Base-by-base conservation (phyloP, 2,113 vertebrate species). In the Nothoprocta perdicaria region DNA sequence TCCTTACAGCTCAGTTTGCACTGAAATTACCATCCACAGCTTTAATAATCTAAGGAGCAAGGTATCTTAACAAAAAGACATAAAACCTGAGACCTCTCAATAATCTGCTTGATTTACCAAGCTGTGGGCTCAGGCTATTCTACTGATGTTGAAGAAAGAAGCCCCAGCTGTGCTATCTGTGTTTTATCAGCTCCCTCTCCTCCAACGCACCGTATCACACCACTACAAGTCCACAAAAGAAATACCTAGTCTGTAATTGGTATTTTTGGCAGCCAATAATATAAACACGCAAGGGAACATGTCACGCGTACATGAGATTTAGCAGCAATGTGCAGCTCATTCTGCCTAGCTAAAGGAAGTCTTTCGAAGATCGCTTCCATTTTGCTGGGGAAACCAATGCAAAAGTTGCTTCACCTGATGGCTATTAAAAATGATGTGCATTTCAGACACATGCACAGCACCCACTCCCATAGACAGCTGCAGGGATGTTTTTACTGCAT, bases 1-100 rank as follows among this genome's bases (percentile, higher is more conserved):
- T 6, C 73, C 76, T 43, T 17, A n/a, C 84, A 93, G 93, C 79
- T 94, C 75, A 80, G 84, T 87, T 93, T 92, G 76, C 71, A 3
- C 1, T 43, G 65, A 65, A 60, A 80, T 27, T 5, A 5, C 69
- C 68, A 82, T 68, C 68, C 84, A 86, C 76, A 8, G 4, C 24
- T 14, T 62, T 62, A 38, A 38, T 24, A 63, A 63, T 22, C 40
- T 24, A 43, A 33, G 31, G 16, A 75, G 55, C 41, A 60, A 45
- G 7, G 12, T 23, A 33, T 43, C 67, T 19, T 4, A 46, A 68
- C 69, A 73, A 33, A 40, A 55, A 84, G 62, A 76, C 2, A 57
- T 0, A 10, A 78, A 86, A 53, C 58, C 50, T 8, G 41, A 66
- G 60, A 76, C 80, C 77, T 65, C 71, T 9, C 4, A 1, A 60